phyloP scores from a whole-genome alignment of 1,140 invertebrate species.

The Bombus superbus region DNA sequence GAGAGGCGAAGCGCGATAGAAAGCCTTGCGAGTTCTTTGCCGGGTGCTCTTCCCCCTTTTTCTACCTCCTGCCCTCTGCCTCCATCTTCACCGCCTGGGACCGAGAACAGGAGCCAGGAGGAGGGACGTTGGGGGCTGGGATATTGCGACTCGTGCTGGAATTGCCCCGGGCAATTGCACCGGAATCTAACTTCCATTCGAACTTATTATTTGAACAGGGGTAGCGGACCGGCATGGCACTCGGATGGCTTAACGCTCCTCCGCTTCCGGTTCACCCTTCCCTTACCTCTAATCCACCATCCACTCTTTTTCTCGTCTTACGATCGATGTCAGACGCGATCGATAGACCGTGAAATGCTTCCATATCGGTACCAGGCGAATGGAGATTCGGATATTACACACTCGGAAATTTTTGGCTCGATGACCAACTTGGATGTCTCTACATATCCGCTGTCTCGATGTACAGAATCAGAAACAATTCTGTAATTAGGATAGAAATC shows the following conservation, averaged over 20 bases:
- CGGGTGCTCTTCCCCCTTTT: slow-evolving; percentile 20
- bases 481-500: neutral
- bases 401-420: neutral
- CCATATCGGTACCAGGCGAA: neutral
- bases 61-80: slow-evolving; percentile 20
- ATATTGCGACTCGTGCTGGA: slow-evolving; percentile 74
- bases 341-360: slow-evolving; percentile 47
- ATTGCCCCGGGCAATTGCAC: slow-evolving; percentile 72
- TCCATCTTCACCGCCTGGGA: slow-evolving; percentile 29
- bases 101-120: neutral
- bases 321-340: slow-evolving; percentile 37
- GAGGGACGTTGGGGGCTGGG: slow-evolving; percentile 20
- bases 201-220: slow-evolving; percentile 79
- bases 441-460: neutral
- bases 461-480: neutral
- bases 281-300: neutral
- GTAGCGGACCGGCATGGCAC: slow-evolving; percentile 53
- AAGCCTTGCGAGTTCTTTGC: slow-evolving; percentile 67
- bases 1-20: slow-evolving; percentile 64
- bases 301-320: neutral
- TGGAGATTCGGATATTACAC: neutral
- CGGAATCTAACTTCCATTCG: slow-evolving; percentile 72
- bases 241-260: slow-evolving; percentile 66
- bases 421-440: neutral
- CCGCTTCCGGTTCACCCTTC: slow-evolving; percentile 44